Percentiles rank a stretch among this genome's conserved stretches.
Evolutionary conservation across 2,797 vertebrate species (phyloP).

Genomic region (Sarcophilus harrisii): DNA sequence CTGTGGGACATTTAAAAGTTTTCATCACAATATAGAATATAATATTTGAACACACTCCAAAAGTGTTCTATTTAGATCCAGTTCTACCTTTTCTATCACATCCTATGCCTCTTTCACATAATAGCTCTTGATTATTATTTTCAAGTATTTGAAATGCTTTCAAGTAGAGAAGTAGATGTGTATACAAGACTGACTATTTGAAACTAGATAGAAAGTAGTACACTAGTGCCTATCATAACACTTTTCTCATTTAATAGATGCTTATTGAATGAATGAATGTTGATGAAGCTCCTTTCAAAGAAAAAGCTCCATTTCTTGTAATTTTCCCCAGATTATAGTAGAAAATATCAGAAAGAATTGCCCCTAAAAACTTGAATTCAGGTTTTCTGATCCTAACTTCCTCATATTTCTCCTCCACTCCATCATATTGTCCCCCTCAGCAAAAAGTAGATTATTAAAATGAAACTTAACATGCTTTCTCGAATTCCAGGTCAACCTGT

Average conservation of each 20-base stretch:
- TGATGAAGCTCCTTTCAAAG: not conserved
- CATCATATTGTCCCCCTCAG: not conserved
- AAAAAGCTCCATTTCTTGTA: not conserved
- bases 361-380: not conserved
- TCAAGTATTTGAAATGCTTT: not conserved
- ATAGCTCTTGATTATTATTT: not conserved
- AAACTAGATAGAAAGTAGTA: not conserved
- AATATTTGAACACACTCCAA: not conserved
- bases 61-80: not conserved
- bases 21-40: not conserved
- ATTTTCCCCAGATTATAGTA: not conserved
- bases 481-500: not conserved
- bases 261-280: not conserved
- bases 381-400: not conserved
- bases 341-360: not conserved
- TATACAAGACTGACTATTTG: not conserved
- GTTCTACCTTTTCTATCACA: not conserved
- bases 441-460: not conserved
- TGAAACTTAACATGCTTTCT: not conserved
- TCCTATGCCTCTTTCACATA: not conserved
- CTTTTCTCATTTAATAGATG: not conserved
- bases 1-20: not conserved
- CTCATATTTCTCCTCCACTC: not conserved
- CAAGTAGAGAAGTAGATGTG: not conserved
- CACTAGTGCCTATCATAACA: not conserved